Evolutionary conservation across 2,113 vertebrate genomes (phyloP).

Genomic region (Nycticebus coucang): DNA sequence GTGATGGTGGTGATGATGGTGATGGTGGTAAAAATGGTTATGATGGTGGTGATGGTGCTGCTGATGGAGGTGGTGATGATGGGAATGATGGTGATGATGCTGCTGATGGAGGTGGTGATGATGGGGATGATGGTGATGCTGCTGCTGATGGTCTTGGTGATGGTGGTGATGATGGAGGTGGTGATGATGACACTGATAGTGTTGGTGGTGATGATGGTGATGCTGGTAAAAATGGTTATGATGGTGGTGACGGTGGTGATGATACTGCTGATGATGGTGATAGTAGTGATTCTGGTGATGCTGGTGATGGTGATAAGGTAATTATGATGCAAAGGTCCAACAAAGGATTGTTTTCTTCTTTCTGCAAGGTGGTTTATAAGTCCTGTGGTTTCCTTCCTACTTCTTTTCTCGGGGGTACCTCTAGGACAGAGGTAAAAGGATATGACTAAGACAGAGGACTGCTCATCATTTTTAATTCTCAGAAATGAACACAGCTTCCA

Average conservation of each 20-base stretch:
- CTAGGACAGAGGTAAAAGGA: neutral
- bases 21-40: fast-evolving
- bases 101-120: fast-evolving
- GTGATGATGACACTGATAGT: fast-evolving
- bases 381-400: neutral
- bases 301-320: fast-evolving
- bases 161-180: fast-evolving
- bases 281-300: fast-evolving
- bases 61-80: fast-evolving
- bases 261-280: fast-evolving
- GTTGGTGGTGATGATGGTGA: fast-evolving
- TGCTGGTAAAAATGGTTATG: fast-evolving
- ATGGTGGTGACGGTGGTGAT: fast-evolving
- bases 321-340: neutral
- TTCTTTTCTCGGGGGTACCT: neutral
- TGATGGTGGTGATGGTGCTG: fast-evolving
- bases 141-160: fast-evolving
- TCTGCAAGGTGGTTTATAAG: neutral
- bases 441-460: neutral
- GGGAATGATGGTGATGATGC: fast-evolving
- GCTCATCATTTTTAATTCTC: neutral
- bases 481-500: neutral
- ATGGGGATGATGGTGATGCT: fast-evolving
- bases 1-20: fast-evolving
- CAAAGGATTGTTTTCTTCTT: neutral